Evolutionary conservation across 92 coral and sea anemone genomes (phyloP).

Genomic region (Epizoanthus ramosus): DNA sequence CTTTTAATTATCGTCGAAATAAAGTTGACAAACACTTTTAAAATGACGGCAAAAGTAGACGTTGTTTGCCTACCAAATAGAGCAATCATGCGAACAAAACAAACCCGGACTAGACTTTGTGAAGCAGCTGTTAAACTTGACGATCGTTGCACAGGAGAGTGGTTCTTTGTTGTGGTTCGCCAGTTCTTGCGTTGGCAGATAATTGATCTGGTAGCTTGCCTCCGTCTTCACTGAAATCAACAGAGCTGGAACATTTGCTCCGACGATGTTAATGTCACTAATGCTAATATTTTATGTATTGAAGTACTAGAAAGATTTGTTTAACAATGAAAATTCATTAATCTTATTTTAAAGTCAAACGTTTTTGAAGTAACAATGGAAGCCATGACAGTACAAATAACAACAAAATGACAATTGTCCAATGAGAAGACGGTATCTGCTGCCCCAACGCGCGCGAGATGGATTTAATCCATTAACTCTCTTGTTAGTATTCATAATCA

Average conservation of each 20-base stretch:
- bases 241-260: background rate
- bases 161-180: background rate
- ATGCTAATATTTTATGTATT: constrained; percentile 44
- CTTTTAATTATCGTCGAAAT: background rate
- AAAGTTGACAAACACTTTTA: constrained; percentile 2
- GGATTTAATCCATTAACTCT: background rate
- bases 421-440: background rate
- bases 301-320: constrained; percentile 36
- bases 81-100: constrained; percentile 35
- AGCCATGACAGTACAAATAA: background rate
- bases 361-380: background rate
- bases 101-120: background rate
- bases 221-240: background rate
- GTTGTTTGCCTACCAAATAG: constrained; percentile 30
- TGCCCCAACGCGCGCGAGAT: background rate
- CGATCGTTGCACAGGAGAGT: background rate
- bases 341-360: constrained; percentile 39
- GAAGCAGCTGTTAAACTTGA: constrained; percentile 12
- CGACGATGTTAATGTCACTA: background rate
- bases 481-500: too few relatives aligned
- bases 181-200: background rate
- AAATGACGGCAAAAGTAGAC: constrained; percentile 14
- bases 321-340: constrained; percentile 33
- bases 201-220: background rate
- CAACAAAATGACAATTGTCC: background rate